Evolutionary conservation across 2,888 invertebrate genomes (phyloP).

Genomic region (Melieria picta): DNA sequence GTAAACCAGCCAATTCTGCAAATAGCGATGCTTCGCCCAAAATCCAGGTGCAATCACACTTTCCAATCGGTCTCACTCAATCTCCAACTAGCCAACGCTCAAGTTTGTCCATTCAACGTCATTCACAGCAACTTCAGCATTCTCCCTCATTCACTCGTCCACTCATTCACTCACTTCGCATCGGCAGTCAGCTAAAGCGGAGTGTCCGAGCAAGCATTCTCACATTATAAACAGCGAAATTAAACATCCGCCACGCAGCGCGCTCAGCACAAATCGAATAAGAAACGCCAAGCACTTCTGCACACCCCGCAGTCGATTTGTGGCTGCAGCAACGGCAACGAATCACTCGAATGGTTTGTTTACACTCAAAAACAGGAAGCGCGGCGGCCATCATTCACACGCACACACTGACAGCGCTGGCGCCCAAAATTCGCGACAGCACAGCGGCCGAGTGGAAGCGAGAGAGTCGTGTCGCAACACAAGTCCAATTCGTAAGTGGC

Average conservation of each 20-base stretch:
- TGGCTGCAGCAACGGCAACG: too few species aligned
- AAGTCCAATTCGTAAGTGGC: not conserved
- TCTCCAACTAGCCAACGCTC: not conserved
- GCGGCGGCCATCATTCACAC: slow-evolving; percentile 36
- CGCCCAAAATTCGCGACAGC: not conserved
- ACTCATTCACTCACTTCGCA: too few species aligned
- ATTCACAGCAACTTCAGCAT: not conserved
- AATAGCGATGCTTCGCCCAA: not conserved
- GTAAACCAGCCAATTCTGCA: not conserved
- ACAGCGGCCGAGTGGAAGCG: not conserved
- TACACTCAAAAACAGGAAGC: slow-evolving; percentile 15
- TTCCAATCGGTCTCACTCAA: not conserved
- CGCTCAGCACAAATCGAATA: not conserved
- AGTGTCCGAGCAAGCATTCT: slow-evolving; percentile 47
- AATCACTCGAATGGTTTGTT: not conserved
- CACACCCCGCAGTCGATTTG: too few species aligned
- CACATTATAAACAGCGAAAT: slow-evolving; percentile 58
- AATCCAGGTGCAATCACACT: not conserved
- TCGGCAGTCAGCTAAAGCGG: too few species aligned
- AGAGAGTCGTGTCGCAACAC: slow-evolving; percentile 6
- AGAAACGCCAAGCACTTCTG: not conserved
- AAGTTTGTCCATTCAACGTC: not conserved
- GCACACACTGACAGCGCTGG: slow-evolving; percentile 17
- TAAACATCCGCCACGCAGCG: slow-evolving; percentile 45
- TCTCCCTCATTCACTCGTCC: too few species aligned